Percentiles rank a stretch among this genome's conserved stretches.
Evolutionary conservation across 2,113 vertebrate genomes (phyloP).

Genomic region (Tauraco erythrolophus): DNA sequence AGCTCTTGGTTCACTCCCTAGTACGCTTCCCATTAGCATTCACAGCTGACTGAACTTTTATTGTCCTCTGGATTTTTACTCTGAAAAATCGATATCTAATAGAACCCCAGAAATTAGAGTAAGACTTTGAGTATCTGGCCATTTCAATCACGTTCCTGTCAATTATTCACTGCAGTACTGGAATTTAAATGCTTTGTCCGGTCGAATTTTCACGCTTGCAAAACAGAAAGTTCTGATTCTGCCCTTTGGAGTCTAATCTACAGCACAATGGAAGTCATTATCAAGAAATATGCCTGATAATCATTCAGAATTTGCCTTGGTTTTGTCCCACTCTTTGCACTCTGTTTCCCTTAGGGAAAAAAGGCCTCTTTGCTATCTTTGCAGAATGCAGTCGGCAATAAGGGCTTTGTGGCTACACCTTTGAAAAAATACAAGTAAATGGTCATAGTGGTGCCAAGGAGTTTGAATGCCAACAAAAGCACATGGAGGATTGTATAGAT

Average conservation of each 20-base stretch:
- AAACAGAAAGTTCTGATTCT: slow-evolving; percentile 8
- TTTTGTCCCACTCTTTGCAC: neutral
- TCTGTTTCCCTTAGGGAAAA: neutral
- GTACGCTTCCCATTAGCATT: slow-evolving; percentile 15
- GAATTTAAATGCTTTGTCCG: neutral
- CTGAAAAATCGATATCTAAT: slow-evolving; percentile 1
- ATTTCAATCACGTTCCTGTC: neutral
- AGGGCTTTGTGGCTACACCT: neutral
- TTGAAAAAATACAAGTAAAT: neutral
- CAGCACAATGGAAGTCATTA: neutral
- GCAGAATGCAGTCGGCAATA: neutral
- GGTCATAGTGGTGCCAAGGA: neutral
- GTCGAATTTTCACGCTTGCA: neutral
- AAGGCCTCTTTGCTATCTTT: neutral
- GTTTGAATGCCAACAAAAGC: neutral
- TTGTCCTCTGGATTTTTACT: slow-evolving; percentile 14
- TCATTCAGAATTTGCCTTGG: neutral
- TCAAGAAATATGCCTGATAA: slow-evolving; percentile 13
- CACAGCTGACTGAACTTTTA: slow-evolving; percentile 14
- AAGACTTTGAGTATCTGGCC: neutral
- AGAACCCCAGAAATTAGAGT: neutral
- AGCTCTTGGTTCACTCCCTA: slow-evolving; percentile 46
- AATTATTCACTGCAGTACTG: neutral
- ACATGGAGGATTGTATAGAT: neutral
- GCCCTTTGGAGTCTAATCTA: neutral